phyloP scores from a whole-genome alignment of 2,797 vertebrate genomes.

The Typhlichthys subterraneus region DNA sequence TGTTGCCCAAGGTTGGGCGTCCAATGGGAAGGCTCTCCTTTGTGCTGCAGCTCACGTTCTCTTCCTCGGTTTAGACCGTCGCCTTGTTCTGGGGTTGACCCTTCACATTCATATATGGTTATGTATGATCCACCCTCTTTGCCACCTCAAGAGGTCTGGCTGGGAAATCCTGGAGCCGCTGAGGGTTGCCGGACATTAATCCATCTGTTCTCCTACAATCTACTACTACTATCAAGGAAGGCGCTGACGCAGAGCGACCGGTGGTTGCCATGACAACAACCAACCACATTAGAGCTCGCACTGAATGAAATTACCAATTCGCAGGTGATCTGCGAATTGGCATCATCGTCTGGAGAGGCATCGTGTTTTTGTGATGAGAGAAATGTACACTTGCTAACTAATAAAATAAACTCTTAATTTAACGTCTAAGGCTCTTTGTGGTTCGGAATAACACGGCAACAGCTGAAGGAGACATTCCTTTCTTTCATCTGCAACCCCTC shows the following conservation, averaged over 20 bases:
- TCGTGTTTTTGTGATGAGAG: background rate
- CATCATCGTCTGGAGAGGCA: background rate
- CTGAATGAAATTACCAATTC: conserved; percentile 17
- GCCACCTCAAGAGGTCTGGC: conserved; percentile 28
- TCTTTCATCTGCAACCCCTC: conserved; percentile 14
- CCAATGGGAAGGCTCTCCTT: no score
- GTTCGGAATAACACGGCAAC: conserved; percentile 20
- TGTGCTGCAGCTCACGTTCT: conserved; percentile 44
- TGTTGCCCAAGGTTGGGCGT: no score
- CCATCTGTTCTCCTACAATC: conserved; percentile 26
- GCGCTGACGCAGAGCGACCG: conserved; percentile 34
- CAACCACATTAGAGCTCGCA: conserved; percentile 29
- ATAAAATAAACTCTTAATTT: conserved; percentile 2
- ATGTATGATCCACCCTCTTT: conserved; percentile 28
- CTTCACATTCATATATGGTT: conserved; percentile 27
- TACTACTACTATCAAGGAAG: no score
- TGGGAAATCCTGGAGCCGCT: conserved; percentile 8
- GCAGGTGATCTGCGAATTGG: conserved; percentile 25
- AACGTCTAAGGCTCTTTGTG: conserved; percentile 17
- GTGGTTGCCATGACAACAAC: conserved; percentile 65
- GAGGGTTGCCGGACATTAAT: conserved; percentile 3
- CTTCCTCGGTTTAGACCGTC: conserved; percentile 49
- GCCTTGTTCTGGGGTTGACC: conserved; percentile 57
- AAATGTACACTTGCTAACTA: conserved; percentile 19
- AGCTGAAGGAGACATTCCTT: conserved; percentile 46